phyloP scores from a whole-genome alignment of 2,797 vertebrate genomes.

The Eurystomus glaucurus region DNA sequence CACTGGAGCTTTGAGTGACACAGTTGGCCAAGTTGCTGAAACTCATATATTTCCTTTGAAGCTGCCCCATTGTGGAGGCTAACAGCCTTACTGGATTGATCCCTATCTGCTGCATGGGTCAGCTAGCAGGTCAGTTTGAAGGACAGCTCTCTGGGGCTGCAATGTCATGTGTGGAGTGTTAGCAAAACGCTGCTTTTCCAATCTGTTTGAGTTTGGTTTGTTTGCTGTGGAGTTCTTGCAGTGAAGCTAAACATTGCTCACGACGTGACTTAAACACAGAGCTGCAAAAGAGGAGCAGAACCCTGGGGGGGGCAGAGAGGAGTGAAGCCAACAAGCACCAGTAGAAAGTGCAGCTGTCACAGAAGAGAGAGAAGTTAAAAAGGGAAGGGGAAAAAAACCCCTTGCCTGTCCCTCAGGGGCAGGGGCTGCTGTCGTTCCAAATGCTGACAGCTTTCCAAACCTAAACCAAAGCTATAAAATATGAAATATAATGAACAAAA shows the following conservation, averaged over 20 bases:
- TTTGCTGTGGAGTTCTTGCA: not conserved
- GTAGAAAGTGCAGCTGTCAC: slow-evolving; percentile 72
- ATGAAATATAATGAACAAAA: slow-evolving; percentile 82
- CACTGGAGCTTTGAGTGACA: not conserved
- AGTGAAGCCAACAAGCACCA: slow-evolving; percentile 43
- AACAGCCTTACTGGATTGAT: not conserved
- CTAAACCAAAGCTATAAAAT: slow-evolving; percentile 79
- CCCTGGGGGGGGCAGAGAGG: slow-evolving; percentile 31
- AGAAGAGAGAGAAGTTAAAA: slow-evolving; percentile 72
- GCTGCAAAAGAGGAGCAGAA: slow-evolving; percentile 32
- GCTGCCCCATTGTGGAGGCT: not conserved
- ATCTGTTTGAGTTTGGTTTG: not conserved
- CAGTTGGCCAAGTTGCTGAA: slow-evolving; percentile 14
- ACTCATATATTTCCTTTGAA: not conserved
- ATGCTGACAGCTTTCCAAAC: slow-evolving; percentile 78
- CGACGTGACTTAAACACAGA: not conserved
- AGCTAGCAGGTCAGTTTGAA: not conserved
- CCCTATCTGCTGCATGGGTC: not conserved
- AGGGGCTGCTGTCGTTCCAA: slow-evolving; percentile 76
- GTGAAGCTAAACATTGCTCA: not conserved
- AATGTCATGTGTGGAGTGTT: not conserved
- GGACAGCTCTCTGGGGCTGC: not conserved
- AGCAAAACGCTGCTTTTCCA: not conserved
- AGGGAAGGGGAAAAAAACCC: not conserved
- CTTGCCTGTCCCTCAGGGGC: slow-evolving; percentile 72